phyloP scores from a whole-genome alignment of 2,113 vertebrate species.

The Sebastes fasciatus region DNA sequence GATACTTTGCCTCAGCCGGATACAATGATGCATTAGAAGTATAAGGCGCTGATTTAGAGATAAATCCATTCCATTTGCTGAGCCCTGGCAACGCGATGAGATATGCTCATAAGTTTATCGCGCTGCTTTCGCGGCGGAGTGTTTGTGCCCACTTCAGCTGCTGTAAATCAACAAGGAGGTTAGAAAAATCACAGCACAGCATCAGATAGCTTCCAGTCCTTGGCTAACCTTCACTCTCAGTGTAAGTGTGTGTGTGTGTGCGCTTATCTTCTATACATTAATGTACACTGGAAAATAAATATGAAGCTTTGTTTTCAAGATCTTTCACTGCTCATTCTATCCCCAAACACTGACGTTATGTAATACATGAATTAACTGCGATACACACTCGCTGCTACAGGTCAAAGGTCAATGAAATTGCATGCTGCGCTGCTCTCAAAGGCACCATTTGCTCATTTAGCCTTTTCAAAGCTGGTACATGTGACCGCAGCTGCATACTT shows the following conservation, averaged over 20 bases:
- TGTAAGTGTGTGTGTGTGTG: slow-evolving; percentile 16
- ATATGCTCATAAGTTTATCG: slow-evolving; percentile 55
- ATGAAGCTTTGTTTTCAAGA: slow-evolving; percentile 17
- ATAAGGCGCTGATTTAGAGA: slow-evolving; percentile 63
- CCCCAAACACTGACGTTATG: neutral
- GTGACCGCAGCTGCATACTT: slow-evolving; percentile 27
- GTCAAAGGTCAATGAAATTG: slow-evolving; percentile 28
- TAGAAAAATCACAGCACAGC: slow-evolving; percentile 53
- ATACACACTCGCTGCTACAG: neutral
- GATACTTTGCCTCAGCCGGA: slow-evolving; percentile 32
- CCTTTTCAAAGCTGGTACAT: slow-evolving; percentile 20
- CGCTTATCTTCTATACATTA: slow-evolving; percentile 8
- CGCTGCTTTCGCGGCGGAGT: neutral
- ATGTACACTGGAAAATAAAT: slow-evolving; percentile 2
- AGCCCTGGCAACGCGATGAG: slow-evolving; percentile 33
- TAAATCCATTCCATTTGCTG: slow-evolving; percentile 67
- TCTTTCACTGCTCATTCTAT: slow-evolving; percentile 4
- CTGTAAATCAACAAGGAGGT: slow-evolving; percentile 68
- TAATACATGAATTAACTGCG: slow-evolving; percentile 4
- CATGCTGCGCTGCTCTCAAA: neutral
- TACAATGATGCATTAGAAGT: slow-evolving; percentile 48
- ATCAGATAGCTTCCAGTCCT: slow-evolving; percentile 70
- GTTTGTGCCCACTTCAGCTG: slow-evolving; percentile 62
- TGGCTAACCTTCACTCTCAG: slow-evolving; percentile 65
- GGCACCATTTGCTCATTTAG: slow-evolving; percentile 18